phyloP scores from a whole-genome alignment of 2,888 invertebrate species.

The Dynastes grantii region DNA sequence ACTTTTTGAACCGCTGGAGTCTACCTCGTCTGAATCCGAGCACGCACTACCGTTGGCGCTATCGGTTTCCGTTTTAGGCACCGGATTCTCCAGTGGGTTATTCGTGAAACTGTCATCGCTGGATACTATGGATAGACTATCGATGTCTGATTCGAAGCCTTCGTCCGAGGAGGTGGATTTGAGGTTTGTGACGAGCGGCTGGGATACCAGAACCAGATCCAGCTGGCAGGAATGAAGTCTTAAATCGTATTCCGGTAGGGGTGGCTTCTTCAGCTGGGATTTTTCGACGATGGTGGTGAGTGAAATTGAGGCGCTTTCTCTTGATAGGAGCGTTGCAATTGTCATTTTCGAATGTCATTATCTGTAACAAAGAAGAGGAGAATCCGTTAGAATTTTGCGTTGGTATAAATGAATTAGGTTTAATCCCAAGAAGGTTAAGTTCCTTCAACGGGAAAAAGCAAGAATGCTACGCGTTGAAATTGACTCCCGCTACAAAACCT shows the following conservation, averaged over 20 bases:
- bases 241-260: slow-evolving; percentile 65
- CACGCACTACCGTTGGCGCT: slow-evolving; percentile 69
- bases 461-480: no score
- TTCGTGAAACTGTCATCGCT: slow-evolving; percentile 67
- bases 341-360: slow-evolving; percentile 68
- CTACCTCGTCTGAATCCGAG: slow-evolving; percentile 67
- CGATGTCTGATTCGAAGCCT: slow-evolving; percentile 72
- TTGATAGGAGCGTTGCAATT: slow-evolving; percentile 65
- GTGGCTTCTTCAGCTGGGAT: slow-evolving; percentile 62
- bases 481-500: no score
- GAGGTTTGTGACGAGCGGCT: slow-evolving; percentile 35
- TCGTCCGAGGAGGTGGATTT: slow-evolving; percentile 63
- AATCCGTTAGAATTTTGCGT: neutral
- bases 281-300: slow-evolving; percentile 67
- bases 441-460: no score
- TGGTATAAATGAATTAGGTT: no score
- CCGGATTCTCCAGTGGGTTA: slow-evolving; percentile 53
- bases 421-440: no score
- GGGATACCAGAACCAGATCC: slow-evolving; percentile 59
- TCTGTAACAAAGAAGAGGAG: slow-evolving; percentile 64
- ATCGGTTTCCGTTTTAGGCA: slow-evolving; percentile 66
- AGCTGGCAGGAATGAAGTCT: slow-evolving; percentile 64
- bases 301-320: slow-evolving; percentile 64
- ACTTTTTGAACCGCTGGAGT: slow-evolving; percentile 48
- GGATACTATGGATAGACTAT: slow-evolving; percentile 68